Conservation (phyloP, 2,888 invertebrate species). For the Pharmacophagus antenor region DNA sequence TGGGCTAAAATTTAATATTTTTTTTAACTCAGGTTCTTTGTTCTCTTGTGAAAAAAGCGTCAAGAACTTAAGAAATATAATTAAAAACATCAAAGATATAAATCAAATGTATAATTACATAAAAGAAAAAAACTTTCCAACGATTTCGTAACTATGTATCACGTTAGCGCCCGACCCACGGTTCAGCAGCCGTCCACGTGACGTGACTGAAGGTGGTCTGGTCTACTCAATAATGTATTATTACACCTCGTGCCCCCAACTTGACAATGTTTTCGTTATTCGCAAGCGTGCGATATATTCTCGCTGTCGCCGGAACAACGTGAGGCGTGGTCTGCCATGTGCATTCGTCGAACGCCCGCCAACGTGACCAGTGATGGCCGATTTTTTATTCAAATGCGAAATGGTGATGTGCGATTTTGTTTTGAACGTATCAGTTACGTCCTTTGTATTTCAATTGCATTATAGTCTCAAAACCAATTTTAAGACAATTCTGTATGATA, state of each 20-base stretch:
- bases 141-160: background rate
- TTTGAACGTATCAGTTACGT: background rate
- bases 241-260: conserved; percentile 2
- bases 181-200: background rate
- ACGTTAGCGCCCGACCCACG: background rate
- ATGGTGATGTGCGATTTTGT: background rate
- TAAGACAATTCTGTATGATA: background rate
- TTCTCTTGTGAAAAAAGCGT: too few species aligned
- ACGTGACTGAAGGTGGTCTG: conserved; percentile 5
- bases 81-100: background rate
- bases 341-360: conserved; percentile 37
- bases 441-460: conserved; percentile 9
- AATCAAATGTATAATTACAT: background rate
- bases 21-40: too few species aligned
- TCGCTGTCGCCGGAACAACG: conserved; percentile 34
- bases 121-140: background rate
- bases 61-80: too few species aligned
- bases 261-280: conserved; percentile 19
- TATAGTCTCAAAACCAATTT: background rate
- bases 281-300: conserved; percentile 20
- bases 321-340: conserved; percentile 44
- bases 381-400: conserved; percentile 8
- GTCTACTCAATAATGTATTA: conserved; percentile 21
- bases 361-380: conserved; percentile 41
- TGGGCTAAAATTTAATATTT: too few species aligned